Evolutionary conservation across 2,113 vertebrate species (phyloP).

Genomic region (Phalacrocorax aristotelis): DNA sequence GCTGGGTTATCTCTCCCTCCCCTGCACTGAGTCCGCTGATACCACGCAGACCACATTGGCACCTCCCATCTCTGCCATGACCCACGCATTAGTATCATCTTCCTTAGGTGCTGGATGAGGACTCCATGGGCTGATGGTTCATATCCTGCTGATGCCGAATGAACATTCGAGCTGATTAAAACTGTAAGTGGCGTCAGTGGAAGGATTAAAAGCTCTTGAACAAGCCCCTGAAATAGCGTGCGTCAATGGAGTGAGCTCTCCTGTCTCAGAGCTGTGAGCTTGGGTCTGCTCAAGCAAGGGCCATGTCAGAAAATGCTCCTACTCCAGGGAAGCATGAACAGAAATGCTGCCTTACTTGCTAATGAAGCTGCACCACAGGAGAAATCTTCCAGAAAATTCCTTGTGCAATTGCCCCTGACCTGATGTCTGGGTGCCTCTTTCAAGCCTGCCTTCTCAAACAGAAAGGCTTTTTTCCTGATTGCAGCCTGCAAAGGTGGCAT

Average conservation of each 20-base stretch:
- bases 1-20: neutral
- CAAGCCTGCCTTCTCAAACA: neutral
- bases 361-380: neutral
- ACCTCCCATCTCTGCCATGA: neutral
- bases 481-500: neutral
- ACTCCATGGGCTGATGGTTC: neutral
- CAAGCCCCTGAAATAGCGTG: neutral
- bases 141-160: neutral
- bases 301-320: neutral
- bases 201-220: conserved; percentile 46
- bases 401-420: neutral
- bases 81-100: neutral
- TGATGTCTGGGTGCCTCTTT: neutral
- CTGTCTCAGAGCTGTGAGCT: neutral
- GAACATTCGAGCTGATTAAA: conserved; percentile 42
- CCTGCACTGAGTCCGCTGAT: neutral
- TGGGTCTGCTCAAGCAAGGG: neutral
- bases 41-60: fast-evolving
- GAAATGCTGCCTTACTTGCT: neutral
- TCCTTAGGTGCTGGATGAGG: neutral
- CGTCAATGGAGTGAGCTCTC: conserved; percentile 9
- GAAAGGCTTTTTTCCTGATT: neutral
- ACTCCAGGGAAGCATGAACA: neutral
- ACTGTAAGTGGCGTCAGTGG: conserved; percentile 10
- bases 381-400: neutral